Percentiles rank a stretch among this genome's conserved stretches.
Conservation (phyloP, 1,140 invertebrate genomes). For the Drosophila nigrodunni region DNA sequence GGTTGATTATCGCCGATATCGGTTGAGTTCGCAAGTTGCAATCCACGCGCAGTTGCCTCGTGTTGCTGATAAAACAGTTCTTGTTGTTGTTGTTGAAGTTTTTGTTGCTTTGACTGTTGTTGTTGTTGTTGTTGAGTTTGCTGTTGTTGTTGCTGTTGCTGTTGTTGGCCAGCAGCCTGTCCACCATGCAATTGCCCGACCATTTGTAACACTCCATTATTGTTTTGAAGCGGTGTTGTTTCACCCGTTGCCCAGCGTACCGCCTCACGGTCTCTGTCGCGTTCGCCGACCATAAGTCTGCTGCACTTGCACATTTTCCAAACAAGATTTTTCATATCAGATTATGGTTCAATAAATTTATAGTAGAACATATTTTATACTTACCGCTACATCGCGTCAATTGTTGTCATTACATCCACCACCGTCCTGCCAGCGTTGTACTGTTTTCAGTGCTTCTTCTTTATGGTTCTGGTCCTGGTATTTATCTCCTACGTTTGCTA, state of each 20-base stretch:
- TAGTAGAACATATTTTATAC: constrained; percentile 12
- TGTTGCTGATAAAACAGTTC: constrained; percentile 76
- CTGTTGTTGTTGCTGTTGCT: constrained; percentile 70
- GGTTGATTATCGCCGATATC: constrained; percentile 83
- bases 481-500: constrained; percentile 2
- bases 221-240: constrained; percentile 86
- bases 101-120: constrained; percentile 44
- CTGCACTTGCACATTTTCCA: constrained; percentile 39
- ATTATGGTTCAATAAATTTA: constrained; percentile 11
- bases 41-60: constrained; percentile 74
- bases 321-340: neutral
- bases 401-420: constrained; percentile 81
- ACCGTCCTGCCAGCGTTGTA: constrained; percentile 7
- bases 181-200: constrained; percentile 84
- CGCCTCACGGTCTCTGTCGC: constrained; percentile 88
- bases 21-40: constrained; percentile 68
- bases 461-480: constrained; percentile 4
- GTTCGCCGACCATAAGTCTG: constrained; percentile 86
- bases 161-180: constrained; percentile 84
- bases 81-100: constrained; percentile 60
- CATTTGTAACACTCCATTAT: constrained; percentile 85
- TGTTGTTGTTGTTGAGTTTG: constrained; percentile 61
- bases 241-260: constrained; percentile 88
- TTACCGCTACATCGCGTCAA: constrained; percentile 84
- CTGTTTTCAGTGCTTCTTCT: constrained; percentile 19